Base-by-base conservation (phyloP, 2,797 vertebrate species). In the Buphagus erythrorhynchus region DNA sequence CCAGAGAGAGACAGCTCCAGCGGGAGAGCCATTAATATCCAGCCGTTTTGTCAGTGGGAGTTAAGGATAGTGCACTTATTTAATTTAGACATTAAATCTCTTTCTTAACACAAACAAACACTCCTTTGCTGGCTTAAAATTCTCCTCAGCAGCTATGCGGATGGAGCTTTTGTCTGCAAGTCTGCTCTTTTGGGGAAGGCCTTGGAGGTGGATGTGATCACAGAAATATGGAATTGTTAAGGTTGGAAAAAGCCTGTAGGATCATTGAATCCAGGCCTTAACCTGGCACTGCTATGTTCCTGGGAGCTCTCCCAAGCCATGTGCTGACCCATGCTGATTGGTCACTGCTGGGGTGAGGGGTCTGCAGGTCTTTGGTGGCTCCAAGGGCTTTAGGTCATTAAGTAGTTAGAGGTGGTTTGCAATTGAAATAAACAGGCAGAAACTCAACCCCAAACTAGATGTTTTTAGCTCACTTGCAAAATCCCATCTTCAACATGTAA, bases 21-120 rank as follows among this genome's bases (percentile, higher is more conserved):
- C 4, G 1, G 90, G 59, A 91, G 57, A 54, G 69, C 66, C 62
- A 10, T 88, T 76, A 54, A 46, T 51, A 73, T 33, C 88, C 81
- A 62, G 42, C 77, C 4, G 2, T 48, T 65, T 68, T n/a, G 52
- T 4, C 61, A 15, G 63, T 52, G 59, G 81, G 54, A 94, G 84
- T 82, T 38, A 18, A 82, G 74, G 75, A 21, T 0, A 22, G 65
- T 42, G 65, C 65, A 49, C 68, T 85, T 79, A 36, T 11, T 91
- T 86, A 84, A 95, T 93, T 90, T 90, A 72, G 79, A 46, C 25
- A 3, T 88, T 91, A 88, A 67, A 93, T 91, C 90, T 93, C 68
- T 62, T 48, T 57, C 58, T 76, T 73, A 46, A 58, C 46, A 13
- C 80, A 62, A 94, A 69, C 62, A 76, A 46, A 80, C 4, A 3